Percentiles rank a stretch among this genome's conserved stretches.
Conservation (phyloP, 2,888 invertebrate genomes). For the Serrognathus titanus region DNA sequence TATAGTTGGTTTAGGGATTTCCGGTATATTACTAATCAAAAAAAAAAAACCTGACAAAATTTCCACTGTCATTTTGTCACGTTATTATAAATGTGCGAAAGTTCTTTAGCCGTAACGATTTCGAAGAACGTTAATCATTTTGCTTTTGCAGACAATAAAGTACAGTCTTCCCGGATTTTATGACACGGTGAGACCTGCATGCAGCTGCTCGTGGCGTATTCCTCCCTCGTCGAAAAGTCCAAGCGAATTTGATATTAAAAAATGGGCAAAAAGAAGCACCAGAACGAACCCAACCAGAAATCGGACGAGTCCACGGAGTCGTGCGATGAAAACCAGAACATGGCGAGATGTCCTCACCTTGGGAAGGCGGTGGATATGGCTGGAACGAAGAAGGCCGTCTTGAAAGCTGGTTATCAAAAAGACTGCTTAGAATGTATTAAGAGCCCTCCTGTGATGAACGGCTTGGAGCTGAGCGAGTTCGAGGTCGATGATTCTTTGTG, state of each 20-base stretch:
- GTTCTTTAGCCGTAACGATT: no score
- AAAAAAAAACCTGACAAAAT: no score
- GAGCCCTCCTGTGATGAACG: slow-evolving; percentile 12
- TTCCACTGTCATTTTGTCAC: no score
- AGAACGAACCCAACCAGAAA: slow-evolving; percentile 62
- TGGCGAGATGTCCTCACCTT: slow-evolving; percentile 65
- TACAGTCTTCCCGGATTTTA: no score
- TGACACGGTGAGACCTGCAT: not conserved
- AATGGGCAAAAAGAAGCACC: slow-evolving; percentile 75
- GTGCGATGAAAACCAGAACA: slow-evolving; percentile 62
- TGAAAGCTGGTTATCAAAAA: slow-evolving; percentile 49
- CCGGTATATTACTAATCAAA: no score
- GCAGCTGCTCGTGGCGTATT: not conserved
- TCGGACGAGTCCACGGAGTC: slow-evolving; percentile 69
- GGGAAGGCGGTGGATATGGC: slow-evolving; percentile 63
- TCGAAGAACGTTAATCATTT: no score
- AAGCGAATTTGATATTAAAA: slow-evolving; percentile 25
- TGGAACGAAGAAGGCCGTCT: slow-evolving; percentile 57
- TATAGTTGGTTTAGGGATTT: no score
- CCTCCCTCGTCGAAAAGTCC: not conserved
- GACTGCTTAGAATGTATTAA: slow-evolving; percentile 51
- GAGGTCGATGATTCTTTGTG: slow-evolving; percentile 59
- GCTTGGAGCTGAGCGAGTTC: slow-evolving; percentile 36
- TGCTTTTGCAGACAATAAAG: no score
- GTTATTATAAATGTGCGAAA: no score